Base-by-base conservation (phyloP, 37 sponge, comb jelly and placozoan genomes). In the Crambe crambe region DNA sequence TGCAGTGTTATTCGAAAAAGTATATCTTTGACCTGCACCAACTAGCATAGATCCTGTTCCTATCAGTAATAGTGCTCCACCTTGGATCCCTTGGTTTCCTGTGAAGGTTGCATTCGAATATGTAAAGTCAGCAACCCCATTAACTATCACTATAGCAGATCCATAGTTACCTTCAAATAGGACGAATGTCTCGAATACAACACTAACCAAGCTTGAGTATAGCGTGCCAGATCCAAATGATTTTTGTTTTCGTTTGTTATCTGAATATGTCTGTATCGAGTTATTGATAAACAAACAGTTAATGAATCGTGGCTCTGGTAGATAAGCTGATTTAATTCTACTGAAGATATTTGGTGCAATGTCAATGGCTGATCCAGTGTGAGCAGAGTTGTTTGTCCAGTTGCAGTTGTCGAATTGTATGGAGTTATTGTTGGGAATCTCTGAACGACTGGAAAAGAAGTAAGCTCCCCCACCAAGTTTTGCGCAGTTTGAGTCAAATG, bases 171-270 rank as follows among this genome's bases (percentile, higher is more conserved):
- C 17, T 4, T 26, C 17, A 22, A 60, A 60, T 20, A 21, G 4
- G 5, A 22, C 27, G 5, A 22, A 60, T 58, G 58, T 40, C 32
- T 38, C 10, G 41, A 75, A 75, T 18, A 9, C 15, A 26, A 75
- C 63, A 72, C 58, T 61, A 44, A 72, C 72, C 20, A 66, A 47
- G 30, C 78, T 78, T 4, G 78, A 64, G 26, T 43, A 78, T 4
- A 78, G 26, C 37, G 67, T 38, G 4, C 74, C 74, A 34, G 18
- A 26, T 1, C 74, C 74, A 26, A 25, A 27, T 21, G 56, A 35
- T 54, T 12, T 43, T 5, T 73, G 56, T 6, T 26, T 30, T 47
- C 51, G 6, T 30, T 56, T 51, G 5, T 21, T 43, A 51, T 25
- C 44, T 73, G n/a, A n/a, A n/a, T 6, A 32, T 30, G 37, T 51